Evolutionary conservation across 1,140 invertebrate species (phyloP).

Genomic region (Parasteatoda tepidariorum): DNA sequence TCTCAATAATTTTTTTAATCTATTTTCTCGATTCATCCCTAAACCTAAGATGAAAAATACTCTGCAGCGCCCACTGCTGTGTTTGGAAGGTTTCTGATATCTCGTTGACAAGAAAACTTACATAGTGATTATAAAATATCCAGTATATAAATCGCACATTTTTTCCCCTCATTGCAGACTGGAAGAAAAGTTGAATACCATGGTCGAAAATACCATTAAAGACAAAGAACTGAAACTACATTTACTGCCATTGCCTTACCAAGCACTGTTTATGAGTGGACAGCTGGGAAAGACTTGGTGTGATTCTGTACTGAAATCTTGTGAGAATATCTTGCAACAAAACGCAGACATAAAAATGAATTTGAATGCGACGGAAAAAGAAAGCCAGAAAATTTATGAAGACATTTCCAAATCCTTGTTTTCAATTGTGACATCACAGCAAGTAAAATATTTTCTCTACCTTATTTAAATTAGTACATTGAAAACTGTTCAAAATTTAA

Average conservation of each 20-base stretch:
- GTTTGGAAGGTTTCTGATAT: too few relatives aligned
- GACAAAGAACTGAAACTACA: conserved; percentile 20
- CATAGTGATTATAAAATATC: too few relatives aligned
- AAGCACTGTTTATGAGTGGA: conserved; percentile 29
- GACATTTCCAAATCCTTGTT: not conserved
- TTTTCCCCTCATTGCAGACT: conserved; percentile 17
- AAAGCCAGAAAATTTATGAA: not conserved
- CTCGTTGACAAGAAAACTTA: too few relatives aligned
- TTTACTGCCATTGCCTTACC: conserved; percentile 13
- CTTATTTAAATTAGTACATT: not conserved
- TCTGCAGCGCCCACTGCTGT: too few relatives aligned
- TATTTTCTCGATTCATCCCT: too few relatives aligned
- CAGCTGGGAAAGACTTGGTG: conserved; percentile 16
- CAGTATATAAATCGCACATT: too few relatives aligned
- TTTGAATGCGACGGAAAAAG: not conserved
- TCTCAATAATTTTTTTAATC: too few relatives aligned
- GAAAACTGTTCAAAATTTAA: too few relatives aligned
- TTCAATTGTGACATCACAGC: not conserved
- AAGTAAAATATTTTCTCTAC: conserved; percentile 10
- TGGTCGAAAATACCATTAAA: conserved; percentile 11
- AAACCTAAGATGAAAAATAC: too few relatives aligned
- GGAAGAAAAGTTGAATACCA: not conserved
- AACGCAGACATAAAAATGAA: not conserved
- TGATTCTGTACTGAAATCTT: conserved; percentile 18
- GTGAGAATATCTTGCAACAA: conserved; percentile 8